Percentiles rank a stretch among this genome's conserved stretches.
phyloP scores from a whole-genome alignment of 2,113 vertebrate genomes.

The Cricetomys ansorgei region DNA sequence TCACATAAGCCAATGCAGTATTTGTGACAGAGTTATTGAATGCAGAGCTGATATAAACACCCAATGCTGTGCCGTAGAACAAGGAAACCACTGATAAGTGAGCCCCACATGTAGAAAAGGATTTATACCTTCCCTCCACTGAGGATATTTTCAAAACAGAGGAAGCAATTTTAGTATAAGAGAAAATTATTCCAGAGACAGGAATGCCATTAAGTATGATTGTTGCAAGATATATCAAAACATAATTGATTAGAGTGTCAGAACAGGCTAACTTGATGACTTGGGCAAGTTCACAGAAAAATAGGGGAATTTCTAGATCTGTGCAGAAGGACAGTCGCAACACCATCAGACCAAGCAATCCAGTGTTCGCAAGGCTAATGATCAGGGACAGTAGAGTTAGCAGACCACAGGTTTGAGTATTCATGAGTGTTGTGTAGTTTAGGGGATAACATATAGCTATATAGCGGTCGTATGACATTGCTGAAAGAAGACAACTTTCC shows the following conservation, averaged over 20 bases:
- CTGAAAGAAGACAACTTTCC: not conserved
- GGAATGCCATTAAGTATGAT: slow-evolving; percentile 31
- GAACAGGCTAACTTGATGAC: slow-evolving; percentile 59
- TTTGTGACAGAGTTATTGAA: not conserved
- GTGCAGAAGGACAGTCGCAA: not conserved
- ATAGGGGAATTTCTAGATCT: not conserved
- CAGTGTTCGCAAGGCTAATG: not conserved
- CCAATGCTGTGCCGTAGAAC: not conserved
- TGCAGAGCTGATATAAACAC: not conserved
- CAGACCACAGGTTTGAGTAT: not conserved
- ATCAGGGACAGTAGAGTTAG: not conserved
- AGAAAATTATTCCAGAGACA: slow-evolving; percentile 52
- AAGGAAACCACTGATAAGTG: not conserved
- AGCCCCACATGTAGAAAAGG: not conserved
- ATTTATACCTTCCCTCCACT: not conserved
- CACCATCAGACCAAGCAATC: slow-evolving; percentile 21
- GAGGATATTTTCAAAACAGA: slow-evolving; percentile 56
- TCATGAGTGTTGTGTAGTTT: slow-evolving; percentile 26
- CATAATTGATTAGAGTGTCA: not conserved
- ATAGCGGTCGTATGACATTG: not conserved
- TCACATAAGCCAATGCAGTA: not conserved
- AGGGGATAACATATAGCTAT: not conserved
- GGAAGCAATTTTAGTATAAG: slow-evolving; percentile 35
- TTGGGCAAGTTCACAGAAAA: slow-evolving; percentile 71
- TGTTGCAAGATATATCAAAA: slow-evolving; percentile 17